Evolutionary conservation across 2,113 vertebrate genomes (phyloP).

Genomic region (Erythrolamprus reginae): DNA sequence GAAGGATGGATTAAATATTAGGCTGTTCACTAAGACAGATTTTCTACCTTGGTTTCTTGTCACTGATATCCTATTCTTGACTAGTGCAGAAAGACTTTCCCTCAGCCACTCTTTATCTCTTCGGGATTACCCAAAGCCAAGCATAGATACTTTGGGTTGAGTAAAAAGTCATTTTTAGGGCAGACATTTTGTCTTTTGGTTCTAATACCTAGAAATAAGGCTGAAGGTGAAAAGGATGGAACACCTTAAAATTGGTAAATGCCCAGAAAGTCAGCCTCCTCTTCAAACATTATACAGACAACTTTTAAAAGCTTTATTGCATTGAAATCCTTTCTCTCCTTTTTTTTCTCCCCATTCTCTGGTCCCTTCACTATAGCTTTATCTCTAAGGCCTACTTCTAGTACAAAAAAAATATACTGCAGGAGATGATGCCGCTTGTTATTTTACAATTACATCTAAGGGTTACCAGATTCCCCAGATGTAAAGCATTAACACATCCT

Average conservation of each 20-base stretch:
- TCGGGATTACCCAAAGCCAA: not conserved
- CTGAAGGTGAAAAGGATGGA: not conserved
- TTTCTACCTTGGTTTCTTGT: not conserved
- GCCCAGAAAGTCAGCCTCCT: not conserved
- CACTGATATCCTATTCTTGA: not conserved
- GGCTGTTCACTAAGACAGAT: not conserved
- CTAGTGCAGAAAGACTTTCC: not conserved
- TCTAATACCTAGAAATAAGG: not conserved
- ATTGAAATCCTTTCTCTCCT: not conserved
- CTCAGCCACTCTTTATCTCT: not conserved
- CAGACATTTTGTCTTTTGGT: not conserved
- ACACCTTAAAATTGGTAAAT: not conserved
- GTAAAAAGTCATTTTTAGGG: not conserved
- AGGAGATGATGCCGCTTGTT: not conserved
- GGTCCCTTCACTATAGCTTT: not conserved
- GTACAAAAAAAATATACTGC: not conserved
- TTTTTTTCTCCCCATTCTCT: not conserved
- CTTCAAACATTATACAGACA: not conserved
- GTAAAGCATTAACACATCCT: not conserved
- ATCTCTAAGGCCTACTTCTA: not conserved
- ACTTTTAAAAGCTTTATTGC: not conserved
- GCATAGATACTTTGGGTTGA: not conserved
- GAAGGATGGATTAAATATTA: not conserved
- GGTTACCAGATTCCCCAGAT: not conserved
- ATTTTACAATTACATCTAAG: not conserved